phyloP scores from a whole-genome alignment of 2,888 invertebrate species.

The Oxyteleia sp. region DNA sequence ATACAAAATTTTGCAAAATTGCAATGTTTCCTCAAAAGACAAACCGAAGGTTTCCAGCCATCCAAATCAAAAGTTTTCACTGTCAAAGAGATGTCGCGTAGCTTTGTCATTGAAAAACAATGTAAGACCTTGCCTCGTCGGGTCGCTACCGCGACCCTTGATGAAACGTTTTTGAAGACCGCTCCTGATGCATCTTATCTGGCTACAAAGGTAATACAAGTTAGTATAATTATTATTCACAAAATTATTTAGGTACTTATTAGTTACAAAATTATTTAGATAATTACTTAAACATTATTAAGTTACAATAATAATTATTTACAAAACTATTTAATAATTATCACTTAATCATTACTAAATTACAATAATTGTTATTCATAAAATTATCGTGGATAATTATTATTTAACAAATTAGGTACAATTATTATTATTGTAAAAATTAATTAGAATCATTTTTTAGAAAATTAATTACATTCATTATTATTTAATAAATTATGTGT shows the following conservation, averaged over 20 bases:
- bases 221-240: not conserved
- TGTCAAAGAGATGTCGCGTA: not conserved
- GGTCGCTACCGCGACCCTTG: too few species aligned
- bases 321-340: not conserved
- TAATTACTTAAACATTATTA: too few species aligned
- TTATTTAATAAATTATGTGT: too few species aligned
- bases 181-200: slow-evolving; percentile 16
- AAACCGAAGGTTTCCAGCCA: slow-evolving; percentile 70
- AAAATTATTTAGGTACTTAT: too few species aligned
- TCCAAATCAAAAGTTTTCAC: slow-evolving; percentile 31
- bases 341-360: not conserved
- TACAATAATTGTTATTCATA: not conserved
- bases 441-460: not conserved
- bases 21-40: slow-evolving; percentile 60
- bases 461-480: not conserved
- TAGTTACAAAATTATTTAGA: slow-evolving; percentile 1
- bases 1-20: slow-evolving; percentile 14
- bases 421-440: not conserved
- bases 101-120: too few species aligned
- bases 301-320: too few species aligned
- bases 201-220: slow-evolving; percentile 15
- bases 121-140: too few species aligned
- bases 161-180: slow-evolving; percentile 20
- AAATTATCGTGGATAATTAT: too few species aligned
- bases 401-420: too few species aligned